phyloP scores from a whole-genome alignment of 2,888 invertebrate genomes.

The Lumbricus terrestris region DNA sequence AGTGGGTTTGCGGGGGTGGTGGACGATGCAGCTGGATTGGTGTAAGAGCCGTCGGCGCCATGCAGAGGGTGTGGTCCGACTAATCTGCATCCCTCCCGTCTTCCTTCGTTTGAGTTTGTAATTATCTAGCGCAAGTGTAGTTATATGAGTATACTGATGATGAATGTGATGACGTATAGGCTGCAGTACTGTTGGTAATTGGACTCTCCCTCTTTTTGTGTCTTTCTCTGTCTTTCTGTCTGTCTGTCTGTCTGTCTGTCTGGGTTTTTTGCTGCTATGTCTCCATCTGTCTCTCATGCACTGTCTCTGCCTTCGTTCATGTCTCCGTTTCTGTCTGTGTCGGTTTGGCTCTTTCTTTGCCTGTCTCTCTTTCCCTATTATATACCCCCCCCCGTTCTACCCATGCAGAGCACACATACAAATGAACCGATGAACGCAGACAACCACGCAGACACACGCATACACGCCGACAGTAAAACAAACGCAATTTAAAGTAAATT shows the following conservation, averaged over 20 bases:
- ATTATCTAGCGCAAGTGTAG: not conserved
- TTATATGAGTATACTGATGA: not conserved
- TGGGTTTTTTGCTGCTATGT: not conserved
- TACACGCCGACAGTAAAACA: not conserved
- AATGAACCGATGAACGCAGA: not conserved
- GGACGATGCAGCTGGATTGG: not conserved
- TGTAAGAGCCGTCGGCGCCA: not conserved
- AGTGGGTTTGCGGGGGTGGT: not conserved
- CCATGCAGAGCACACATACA: not conserved
- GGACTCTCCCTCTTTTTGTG: not conserved
- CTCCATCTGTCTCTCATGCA: not conserved
- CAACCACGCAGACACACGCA: not conserved
- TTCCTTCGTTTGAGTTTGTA: not conserved
- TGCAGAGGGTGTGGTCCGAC: not conserved
- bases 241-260: not conserved
- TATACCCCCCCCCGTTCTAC: too few species aligned
- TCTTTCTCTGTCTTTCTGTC: too few species aligned
- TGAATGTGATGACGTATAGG: not conserved
- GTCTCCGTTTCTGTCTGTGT: not conserved
- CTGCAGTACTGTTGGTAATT: not conserved
- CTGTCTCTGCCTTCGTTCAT: not conserved
- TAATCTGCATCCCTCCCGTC: not conserved
- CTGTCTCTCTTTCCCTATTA: too few species aligned
- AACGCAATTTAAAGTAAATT: too few species aligned
- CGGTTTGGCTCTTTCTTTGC: not conserved